phyloP scores from a whole-genome alignment of 2,113 vertebrate species.

The Tenrec ecaudatus region DNA sequence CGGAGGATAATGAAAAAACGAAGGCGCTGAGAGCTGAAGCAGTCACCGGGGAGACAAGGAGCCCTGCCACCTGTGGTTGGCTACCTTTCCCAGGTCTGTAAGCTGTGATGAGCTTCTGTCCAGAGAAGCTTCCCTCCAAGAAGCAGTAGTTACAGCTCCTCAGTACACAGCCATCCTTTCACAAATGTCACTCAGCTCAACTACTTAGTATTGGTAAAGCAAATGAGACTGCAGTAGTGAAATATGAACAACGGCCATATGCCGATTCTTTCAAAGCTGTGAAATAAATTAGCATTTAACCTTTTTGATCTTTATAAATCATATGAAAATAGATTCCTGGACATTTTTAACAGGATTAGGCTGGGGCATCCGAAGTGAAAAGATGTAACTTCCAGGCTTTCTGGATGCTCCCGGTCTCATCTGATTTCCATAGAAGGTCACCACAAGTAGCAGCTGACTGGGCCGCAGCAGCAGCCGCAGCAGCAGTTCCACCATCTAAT shows the following conservation, averaged over 20 bases:
- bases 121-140: neutral
- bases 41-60: neutral
- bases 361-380: neutral
- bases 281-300: neutral
- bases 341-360: neutral
- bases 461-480: neutral
- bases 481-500: neutral
- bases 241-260: rapidly evolving
- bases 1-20: neutral
- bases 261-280: rapidly evolving
- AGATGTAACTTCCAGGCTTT: neutral
- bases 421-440: neutral
- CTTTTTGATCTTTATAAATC: neutral
- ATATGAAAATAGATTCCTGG: neutral
- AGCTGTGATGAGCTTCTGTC: neutral
- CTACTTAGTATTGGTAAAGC: neutral
- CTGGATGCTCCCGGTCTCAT: neutral
- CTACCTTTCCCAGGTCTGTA: neutral
- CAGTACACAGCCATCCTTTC: neutral
- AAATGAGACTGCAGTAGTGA: neutral
- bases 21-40: neutral
- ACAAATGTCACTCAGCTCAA: neutral
- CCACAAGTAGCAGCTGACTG: neutral
- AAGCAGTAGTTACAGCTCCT: neutral
- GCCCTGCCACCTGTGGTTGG: neutral